Percentiles rank a stretch among this genome's conserved stretches.
Conservation (phyloP, 2,888 invertebrate genomes). For the Alloplasta piceator region DNA sequence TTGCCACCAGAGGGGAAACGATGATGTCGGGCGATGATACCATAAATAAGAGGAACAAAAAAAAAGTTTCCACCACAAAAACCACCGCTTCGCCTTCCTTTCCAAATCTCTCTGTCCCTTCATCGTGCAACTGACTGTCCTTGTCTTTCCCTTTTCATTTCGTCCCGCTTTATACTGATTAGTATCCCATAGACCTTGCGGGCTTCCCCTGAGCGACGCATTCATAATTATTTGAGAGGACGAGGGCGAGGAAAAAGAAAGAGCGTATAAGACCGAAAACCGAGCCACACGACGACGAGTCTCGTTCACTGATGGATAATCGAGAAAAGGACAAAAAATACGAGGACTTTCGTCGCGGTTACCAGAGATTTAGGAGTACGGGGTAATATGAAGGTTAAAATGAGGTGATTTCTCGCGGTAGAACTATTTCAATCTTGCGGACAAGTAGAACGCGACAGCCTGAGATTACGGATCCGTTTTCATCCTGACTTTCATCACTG, state of each 20-base stretch:
- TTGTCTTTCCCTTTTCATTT: slow-evolving; percentile 51
- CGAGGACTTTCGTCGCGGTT: slow-evolving; percentile 25
- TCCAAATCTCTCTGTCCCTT: slow-evolving; percentile 15
- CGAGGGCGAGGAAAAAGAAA: slow-evolving; percentile 53
- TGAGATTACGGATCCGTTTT: background rate
- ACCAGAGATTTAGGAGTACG: background rate
- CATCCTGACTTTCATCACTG: background rate
- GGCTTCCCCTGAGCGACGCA: slow-evolving; percentile 60
- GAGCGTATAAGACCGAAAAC: slow-evolving; percentile 20
- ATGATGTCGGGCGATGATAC: slow-evolving; percentile 70
- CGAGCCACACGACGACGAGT: background rate
- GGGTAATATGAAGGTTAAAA: background rate
- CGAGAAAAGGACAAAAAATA: slow-evolving; percentile 29
- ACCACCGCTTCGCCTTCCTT: slow-evolving; percentile 40
- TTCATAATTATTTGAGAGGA: slow-evolving; percentile 69
- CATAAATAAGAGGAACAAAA: slow-evolving; percentile 68
- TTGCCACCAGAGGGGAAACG: slow-evolving; percentile 47
- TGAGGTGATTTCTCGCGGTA: background rate
- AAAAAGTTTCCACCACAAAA: slow-evolving; percentile 60
- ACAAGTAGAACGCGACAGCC: background rate
- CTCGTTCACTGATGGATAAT: slow-evolving; percentile 21
- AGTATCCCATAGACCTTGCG: slow-evolving; percentile 66
- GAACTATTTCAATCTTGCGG: slow-evolving; percentile 1
- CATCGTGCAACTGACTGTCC: slow-evolving; percentile 9
- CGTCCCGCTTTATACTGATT: slow-evolving; percentile 65